A percentile compares a stretch with the other conserved stretches of the same genome.
These are phyloP conservation scores for Neodon shergylaensis DNA, from an alignment of 2,113 vertebrate species.

Conservation along the genomic window DNA sequence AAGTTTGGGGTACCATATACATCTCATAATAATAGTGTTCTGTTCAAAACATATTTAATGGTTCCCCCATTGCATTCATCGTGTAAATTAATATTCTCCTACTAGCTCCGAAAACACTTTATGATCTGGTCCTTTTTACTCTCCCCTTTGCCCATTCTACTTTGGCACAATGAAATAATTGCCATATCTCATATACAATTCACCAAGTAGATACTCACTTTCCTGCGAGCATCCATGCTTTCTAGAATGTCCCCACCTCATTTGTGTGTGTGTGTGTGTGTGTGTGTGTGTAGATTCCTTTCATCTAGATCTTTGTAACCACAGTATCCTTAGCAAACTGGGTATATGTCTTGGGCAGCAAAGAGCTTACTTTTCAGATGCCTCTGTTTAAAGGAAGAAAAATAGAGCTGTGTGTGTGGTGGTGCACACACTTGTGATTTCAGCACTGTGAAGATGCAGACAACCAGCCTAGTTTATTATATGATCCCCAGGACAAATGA, in stretches of 20 bases:
- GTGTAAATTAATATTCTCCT: neutral
- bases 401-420: neutral
- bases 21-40: neutral
- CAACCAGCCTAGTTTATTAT: neutral
- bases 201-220: neutral
- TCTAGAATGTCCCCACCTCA: neutral
- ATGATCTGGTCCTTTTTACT: neutral
- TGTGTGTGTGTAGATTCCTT: too few relatives aligned
- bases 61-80: neutral
- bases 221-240: neutral
- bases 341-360: neutral
- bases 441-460: neutral
- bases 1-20: neutral
- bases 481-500: neutral
- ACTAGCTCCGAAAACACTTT: neutral
- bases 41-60: neutral
- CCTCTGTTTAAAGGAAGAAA: neutral
- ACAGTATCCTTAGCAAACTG: neutral
- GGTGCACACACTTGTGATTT: neutral
- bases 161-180: neutral
- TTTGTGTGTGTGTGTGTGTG: neutral
- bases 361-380: neutral
- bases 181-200: neutral
- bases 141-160: neutral
- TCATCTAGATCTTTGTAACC: neutral